phyloP scores from a whole-genome alignment of 2,113 vertebrate genomes.

The Dipodomys stephensi region DNA sequence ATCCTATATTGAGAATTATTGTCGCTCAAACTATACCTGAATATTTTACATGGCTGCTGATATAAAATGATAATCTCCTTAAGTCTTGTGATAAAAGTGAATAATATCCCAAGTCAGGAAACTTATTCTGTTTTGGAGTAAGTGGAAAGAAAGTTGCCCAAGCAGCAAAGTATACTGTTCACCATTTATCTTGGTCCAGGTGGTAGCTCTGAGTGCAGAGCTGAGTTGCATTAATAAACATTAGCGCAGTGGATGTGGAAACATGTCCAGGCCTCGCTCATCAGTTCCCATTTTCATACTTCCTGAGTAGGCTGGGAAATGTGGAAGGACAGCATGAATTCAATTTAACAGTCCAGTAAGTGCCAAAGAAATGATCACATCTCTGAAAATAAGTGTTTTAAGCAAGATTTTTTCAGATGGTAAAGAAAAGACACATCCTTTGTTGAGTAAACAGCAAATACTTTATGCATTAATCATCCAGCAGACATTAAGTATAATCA shows the following conservation, averaged over 20 bases:
- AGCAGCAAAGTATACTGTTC: slow-evolving; percentile 43
- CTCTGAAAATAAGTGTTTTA: slow-evolving; percentile 80
- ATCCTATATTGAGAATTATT: slow-evolving; percentile 3
- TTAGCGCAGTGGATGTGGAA: slow-evolving; percentile 65
- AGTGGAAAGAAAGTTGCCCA: slow-evolving; percentile 51
- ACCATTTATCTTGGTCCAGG: slow-evolving; percentile 67
- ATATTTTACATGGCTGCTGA: slow-evolving; percentile 40
- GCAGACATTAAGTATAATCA: slow-evolving; percentile 75
- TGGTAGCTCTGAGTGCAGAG: slow-evolving; percentile 38
- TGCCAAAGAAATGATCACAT: slow-evolving; percentile 73
- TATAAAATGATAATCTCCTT: slow-evolving; percentile 51
- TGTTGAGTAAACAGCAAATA: slow-evolving; percentile 72
- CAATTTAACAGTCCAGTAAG: slow-evolving; percentile 80
- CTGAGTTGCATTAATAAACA: slow-evolving; percentile 72
- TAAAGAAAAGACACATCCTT: slow-evolving; percentile 51
- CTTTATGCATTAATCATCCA: slow-evolving; percentile 69
- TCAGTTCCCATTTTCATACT: slow-evolving; percentile 72
- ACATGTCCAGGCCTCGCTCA: slow-evolving; percentile 67
- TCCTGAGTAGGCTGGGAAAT: slow-evolving; percentile 67
- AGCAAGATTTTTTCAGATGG: slow-evolving; percentile 68
- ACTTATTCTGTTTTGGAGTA: slow-evolving; percentile 45
- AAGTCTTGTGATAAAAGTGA: slow-evolving; percentile 55
- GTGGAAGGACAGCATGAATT: slow-evolving; percentile 71
- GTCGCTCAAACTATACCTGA: not conserved
- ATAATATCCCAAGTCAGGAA: slow-evolving; percentile 54